These are phyloP conservation scores for Criorhina ranunculi DNA, from an alignment of 2,888 invertebrate species.

Conservation along the genomic window DNA sequence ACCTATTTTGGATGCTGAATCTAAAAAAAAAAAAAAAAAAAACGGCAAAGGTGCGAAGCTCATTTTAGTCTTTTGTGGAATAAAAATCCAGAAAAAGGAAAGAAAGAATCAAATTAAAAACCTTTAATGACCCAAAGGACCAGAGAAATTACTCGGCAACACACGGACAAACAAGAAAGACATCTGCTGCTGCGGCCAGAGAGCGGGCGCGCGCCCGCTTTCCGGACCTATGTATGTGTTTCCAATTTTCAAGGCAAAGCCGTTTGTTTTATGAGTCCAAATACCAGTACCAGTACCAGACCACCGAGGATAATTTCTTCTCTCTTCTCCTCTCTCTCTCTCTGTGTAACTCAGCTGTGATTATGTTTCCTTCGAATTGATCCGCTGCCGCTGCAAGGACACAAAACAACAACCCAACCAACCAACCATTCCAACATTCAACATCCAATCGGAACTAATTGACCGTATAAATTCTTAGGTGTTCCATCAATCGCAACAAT, in stretches of 20 bases:
- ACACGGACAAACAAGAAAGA: slow-evolving; percentile 52
- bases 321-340: slow-evolving; percentile 2
- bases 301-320: slow-evolving; percentile 74
- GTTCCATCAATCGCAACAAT: slow-evolving; percentile 73
- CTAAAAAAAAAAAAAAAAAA: slow-evolving; percentile 23
- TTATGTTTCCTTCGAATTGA: slow-evolving; percentile 47
- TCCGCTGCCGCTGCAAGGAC: slow-evolving; percentile 57
- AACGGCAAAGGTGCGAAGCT: slow-evolving; percentile 49
- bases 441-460: slow-evolving; percentile 76
- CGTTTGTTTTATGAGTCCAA: slow-evolving; percentile 69
- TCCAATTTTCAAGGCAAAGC: slow-evolving; percentile 58
- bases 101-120: slow-evolving; percentile 64
- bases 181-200: slow-evolving; percentile 61
- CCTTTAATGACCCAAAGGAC: slow-evolving; percentile 70
- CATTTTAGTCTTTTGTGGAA: slow-evolving; percentile 7
- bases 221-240: slow-evolving; percentile 37
- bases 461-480: slow-evolving; percentile 75
- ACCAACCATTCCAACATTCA: slow-evolving; percentile 25
- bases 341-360: slow-evolving; percentile 59
- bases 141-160: slow-evolving; percentile 50
- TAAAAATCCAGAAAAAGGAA: not conserved
- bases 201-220: slow-evolving; percentile 33
- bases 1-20: slow-evolving; percentile 35
- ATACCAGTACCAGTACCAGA: slow-evolving; percentile 68
- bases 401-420: slow-evolving; percentile 30